phyloP scores from a whole-genome alignment of 2,888 invertebrate genomes.

The Ochropleura plecta region DNA sequence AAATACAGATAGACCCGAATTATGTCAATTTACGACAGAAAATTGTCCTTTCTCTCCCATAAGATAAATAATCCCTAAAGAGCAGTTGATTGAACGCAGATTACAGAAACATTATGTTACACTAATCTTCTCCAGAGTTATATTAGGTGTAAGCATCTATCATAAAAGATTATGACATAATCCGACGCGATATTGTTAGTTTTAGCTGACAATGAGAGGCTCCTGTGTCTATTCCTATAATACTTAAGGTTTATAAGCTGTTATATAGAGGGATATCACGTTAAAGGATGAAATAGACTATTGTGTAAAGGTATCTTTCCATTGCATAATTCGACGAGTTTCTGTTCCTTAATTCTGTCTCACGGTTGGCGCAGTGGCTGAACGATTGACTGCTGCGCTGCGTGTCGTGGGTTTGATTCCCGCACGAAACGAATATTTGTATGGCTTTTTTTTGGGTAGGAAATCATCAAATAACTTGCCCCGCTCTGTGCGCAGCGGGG shows the following conservation, averaged over 20 bases:
- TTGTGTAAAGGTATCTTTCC: background rate
- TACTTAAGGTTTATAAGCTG: constrained; percentile 11
- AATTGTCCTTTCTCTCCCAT: background rate
- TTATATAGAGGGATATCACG: background rate
- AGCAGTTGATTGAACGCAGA: constrained; percentile 5
- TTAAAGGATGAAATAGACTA: background rate
- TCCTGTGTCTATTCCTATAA: constrained; percentile 14
- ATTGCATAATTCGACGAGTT: background rate
- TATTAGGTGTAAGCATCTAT: constrained; percentile 16
- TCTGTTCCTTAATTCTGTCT: no score
- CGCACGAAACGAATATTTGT: no score
- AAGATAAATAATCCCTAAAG: constrained; percentile 16
- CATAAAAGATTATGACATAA: constrained; percentile 46
- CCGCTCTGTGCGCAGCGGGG: no score
- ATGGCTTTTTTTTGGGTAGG: no score
- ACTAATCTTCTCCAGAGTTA: constrained; percentile 19
- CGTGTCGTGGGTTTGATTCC: no score
- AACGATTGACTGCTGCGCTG: no score
- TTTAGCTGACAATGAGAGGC: constrained; percentile 1
- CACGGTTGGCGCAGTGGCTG: no score
- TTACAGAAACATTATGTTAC: constrained; percentile 29
- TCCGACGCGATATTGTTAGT: constrained; percentile 30
- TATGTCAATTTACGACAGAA: background rate
- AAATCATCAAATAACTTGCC: no score
- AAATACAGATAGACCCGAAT: no score